Base-by-base conservation (phyloP, 64 coral and sea anemone species). In the Hydrozoanthus tunicans region DNA sequence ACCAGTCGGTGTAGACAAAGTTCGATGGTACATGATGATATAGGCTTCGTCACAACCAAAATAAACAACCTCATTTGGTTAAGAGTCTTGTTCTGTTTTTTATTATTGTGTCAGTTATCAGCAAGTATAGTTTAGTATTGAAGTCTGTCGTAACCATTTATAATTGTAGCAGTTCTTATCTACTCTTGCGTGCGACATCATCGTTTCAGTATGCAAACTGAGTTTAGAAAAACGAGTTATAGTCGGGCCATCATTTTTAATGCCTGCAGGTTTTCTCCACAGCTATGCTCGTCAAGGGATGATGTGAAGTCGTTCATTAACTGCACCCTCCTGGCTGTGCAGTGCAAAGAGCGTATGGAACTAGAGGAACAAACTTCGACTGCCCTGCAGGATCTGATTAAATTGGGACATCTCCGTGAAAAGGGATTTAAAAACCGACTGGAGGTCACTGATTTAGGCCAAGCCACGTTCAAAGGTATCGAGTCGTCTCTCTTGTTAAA, bases 391-490 rank as follows among this genome's bases (percentile, higher is more conserved):
- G 82, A 77, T 1, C 71, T 96, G 14, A 55, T 91, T 58, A 15
- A 90, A 4, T 83, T 96, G 15, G 95, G 89, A 55, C 95, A 93
- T 79, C 58, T 96, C 6, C 93, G 68, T 26, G 78, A 74, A 59
- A 88, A 75, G 26, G 10, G 20, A 59, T 3, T 75, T 5, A 73
- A 11, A 32, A 59, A 17, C 17, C 89, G 75, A n/a, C 59, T 93
- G 27, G 80, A 91, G 75, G 78, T 96, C 51, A 93, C 95, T 70
- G 63, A 81, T 51, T 71, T 96, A 11, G 95, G 95, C 4, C 92
- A 89, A 54, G 95, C 95, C 3, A 96, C 92, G n/a, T 96, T 93
- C 55, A 96, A 93, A 93, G 95, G 95, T 96, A 80, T n/a, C 17
- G 15, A 12, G 11, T 59, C 6, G 24, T 76, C 4, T 63, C 59